These are phyloP conservation scores for Trematocara zebra DNA, from an alignment of 2,113 vertebrate genomes.

Conservation along the genomic window DNA sequence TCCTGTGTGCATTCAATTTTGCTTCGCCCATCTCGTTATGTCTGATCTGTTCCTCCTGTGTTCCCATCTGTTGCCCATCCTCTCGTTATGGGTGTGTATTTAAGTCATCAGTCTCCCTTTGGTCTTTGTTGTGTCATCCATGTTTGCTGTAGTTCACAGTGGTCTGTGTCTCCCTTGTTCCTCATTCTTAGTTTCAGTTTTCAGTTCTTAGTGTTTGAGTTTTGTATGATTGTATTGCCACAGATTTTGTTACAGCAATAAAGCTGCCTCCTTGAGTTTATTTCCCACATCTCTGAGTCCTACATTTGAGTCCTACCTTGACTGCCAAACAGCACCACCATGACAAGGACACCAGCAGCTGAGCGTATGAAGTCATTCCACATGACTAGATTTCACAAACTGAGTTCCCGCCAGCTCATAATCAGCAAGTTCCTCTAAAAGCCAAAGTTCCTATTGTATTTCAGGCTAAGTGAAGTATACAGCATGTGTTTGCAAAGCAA, in stretches of 20 bases:
- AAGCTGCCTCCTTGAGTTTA: neutral
- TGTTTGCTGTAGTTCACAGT: neutral
- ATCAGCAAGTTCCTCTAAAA: neutral
- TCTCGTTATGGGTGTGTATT: neutral
- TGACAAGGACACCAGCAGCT: neutral
- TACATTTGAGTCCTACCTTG: neutral
- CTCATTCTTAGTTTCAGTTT: neutral
- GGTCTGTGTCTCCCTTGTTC: neutral
- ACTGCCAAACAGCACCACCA: neutral
- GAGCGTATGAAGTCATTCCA: neutral
- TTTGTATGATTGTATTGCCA: neutral
- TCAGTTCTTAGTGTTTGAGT: neutral
- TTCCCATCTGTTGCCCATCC: neutral
- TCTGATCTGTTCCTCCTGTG: neutral
- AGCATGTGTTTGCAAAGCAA: neutral
- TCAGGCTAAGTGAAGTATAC: neutral
- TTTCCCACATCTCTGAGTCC: neutral
- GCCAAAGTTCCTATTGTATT: neutral
- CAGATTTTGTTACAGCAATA: neutral
- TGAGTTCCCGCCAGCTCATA: neutral
- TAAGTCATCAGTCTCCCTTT: neutral
- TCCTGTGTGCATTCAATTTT: neutral
- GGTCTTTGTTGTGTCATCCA: neutral
- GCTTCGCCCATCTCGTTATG: neutral
- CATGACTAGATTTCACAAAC: neutral